phyloP scores from a whole-genome alignment of 2,888 invertebrate genomes.

The Ptycholaimellus sp. region DNA sequence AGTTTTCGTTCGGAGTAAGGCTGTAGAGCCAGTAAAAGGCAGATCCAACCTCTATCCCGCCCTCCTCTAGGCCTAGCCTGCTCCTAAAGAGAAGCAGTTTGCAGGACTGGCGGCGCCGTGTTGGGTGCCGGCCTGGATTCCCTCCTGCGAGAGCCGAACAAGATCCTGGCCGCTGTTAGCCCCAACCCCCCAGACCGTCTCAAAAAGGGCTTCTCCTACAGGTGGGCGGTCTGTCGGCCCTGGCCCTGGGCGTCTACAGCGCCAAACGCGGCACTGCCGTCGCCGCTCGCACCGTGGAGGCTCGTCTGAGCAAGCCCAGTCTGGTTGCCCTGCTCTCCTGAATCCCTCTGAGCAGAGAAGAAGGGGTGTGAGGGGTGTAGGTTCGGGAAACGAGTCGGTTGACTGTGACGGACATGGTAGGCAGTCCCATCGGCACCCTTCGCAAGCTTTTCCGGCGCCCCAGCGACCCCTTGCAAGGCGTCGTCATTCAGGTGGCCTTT shows the following conservation, averaged over 20 bases:
- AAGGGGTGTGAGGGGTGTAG: too few species aligned
- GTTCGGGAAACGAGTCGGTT: slow-evolving; percentile 37
- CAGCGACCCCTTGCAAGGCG: slow-evolving; percentile 59
- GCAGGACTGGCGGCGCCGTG: slow-evolving; percentile 43
- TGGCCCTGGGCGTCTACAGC: slow-evolving; percentile 78
- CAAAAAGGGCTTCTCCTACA: slow-evolving; percentile 14
- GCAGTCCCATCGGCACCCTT: slow-evolving; percentile 49
- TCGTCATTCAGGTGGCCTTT: slow-evolving; percentile 48
- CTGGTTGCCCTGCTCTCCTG: too few species aligned
- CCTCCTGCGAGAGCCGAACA: slow-evolving; percentile 79
- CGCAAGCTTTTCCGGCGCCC: slow-evolving; percentile 33
- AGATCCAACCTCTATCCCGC: too few species aligned
- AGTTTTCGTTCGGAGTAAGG: too few species aligned
- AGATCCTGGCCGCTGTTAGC: slow-evolving; percentile 55
- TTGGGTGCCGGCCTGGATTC: slow-evolving; percentile 73
- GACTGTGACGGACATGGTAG: slow-evolving; percentile 43
- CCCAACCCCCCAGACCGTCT: too few species aligned
- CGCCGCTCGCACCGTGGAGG: slow-evolving; percentile 50
- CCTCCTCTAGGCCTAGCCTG: too few species aligned
- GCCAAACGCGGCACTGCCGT: slow-evolving; percentile 80
- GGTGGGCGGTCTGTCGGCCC: slow-evolving; percentile 65
- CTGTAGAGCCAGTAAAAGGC: too few species aligned
- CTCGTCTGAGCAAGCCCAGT: slow-evolving; percentile 64
- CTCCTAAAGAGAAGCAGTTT: too few species aligned
- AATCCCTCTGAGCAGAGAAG: too few species aligned